Evolutionary conservation across 2,888 invertebrate species (phyloP), one percentile per base, ranked within the genome.

Genomic region (Epiperipatus broadwayi): DNA sequence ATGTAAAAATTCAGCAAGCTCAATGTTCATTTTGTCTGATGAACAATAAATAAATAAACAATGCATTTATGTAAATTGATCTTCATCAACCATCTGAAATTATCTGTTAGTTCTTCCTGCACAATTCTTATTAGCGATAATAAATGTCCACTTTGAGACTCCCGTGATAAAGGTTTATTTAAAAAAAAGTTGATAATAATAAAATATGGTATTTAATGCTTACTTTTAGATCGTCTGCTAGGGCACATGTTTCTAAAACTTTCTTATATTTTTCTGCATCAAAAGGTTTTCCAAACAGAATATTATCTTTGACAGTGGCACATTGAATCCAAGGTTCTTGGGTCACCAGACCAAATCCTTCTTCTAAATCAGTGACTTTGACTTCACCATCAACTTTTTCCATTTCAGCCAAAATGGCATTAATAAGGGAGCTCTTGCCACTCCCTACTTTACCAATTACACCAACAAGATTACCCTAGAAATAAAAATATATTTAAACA

Each of bases 271-370:
- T 74, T 8, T 66, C 65, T 42, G 75, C 73, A 52, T 87, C 78
- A 48, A 75, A 85, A 0, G 73, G 66, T 50, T 72, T 73, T 1
- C 91, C 93, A 65, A 93, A 93, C 22, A 93, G 64, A 48, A 97
- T 87, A 57, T 95, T 97, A 41, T 89, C 84, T 35, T 78, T 69
- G 33, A 97, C 71, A 1, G 84, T 80, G 25, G 80, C 85, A 36
- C 83, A 71, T 50, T 89, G 79, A 34, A 97, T 64, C 93, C 93
- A 97, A 1, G 87, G 72, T 46, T 75, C 76, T 63, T 95, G 93
- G 1, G 76, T 70, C 0, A 85, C 79, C 51, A 76, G 78, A 15
- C 79, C 85, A 51, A 84, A 78, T 44, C 81, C 83, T 69, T 48
- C 39, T 10, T 21, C 67, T 42, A 72, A 63, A 50, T 78, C 73